Evolutionary conservation across 2,113 vertebrate genomes (phyloP), one percentile per base, ranked within the genome.

Genomic region (Microcebus tavaratra): DNA sequence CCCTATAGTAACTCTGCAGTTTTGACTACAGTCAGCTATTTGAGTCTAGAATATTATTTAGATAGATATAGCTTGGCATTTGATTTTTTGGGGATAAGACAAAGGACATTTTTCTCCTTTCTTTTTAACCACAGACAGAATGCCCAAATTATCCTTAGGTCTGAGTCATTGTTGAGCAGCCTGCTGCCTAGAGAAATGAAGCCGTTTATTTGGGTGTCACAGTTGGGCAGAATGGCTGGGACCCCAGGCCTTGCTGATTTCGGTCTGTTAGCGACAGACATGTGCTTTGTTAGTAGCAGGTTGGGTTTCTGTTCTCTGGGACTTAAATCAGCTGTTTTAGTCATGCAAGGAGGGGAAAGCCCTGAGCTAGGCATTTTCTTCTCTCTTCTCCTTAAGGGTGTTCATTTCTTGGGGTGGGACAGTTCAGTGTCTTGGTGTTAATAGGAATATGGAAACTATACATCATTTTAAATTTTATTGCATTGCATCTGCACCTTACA

Each of bases 371-470:
- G 84, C 6, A 0, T 68, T n/a, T n/a, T 27, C 27, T 91, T 87
- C 65, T 88, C 11, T 42, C 75, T 25, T 73, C 42, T 85, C 31
- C 6, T 14, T 75, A 36, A 42, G 59, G 48, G 55, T 6, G 1
- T 94, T 87, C 29, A 3, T 90, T 79, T 65, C 79, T 89, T 3
- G 0, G 45, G 67, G 48, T 6, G 6, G 70, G 50, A 63, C 17
- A 14, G 75, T 82, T 93, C 42, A 75, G 34, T 75, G 61, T 82
- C 57, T 57, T 59, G 36, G 20, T 57, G 55, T 79, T 82, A 67
- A 50, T 25, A 90, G 29, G 81, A 68, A 65, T 83, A 63, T 73
- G 81, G 88, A 96, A 96, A 96, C 57, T 80, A 6, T 55, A 34
- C 50, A 48, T 95, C 80, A 76, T 80, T 82, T 48, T 53, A 57